Conservation (phyloP, 2,888 invertebrate genomes). For the Cerceris ruficornis region DNA sequence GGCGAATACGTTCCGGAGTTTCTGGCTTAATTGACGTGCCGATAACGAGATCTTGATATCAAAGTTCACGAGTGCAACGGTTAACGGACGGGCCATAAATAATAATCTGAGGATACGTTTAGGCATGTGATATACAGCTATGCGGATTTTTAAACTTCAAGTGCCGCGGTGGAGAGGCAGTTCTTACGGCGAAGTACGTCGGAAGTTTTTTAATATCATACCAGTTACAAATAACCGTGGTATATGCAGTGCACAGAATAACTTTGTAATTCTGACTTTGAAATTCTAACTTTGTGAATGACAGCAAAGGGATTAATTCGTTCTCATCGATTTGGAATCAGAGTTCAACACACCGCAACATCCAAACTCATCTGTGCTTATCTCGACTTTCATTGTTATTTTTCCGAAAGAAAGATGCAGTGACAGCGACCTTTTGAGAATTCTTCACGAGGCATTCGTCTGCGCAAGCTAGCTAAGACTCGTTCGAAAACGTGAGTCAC, state of each 20-base stretch:
- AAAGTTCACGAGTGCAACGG: neutral
- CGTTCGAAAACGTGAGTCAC: no score
- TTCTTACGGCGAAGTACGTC: neutral
- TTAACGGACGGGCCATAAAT: slow-evolving; percentile 23
- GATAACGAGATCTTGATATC: neutral
- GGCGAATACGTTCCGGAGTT: no score
- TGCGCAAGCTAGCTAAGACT: no score
- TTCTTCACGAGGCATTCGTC: no score
- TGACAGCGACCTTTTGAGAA: no score
- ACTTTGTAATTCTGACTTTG: neutral
- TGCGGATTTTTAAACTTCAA: slow-evolving; percentile 19
- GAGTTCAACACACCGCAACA: no score
- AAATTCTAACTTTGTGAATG: neutral
- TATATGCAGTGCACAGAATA: neutral
- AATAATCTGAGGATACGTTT: slow-evolving; percentile 35
- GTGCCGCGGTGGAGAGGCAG: neutral
- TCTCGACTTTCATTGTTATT: no score
- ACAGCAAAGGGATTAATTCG: no score
- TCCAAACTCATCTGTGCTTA: no score
- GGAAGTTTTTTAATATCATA: slow-evolving; percentile 49
- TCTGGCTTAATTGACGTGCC: neutral
- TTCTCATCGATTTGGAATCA: no score
- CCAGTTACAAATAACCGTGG: slow-evolving; percentile 8
- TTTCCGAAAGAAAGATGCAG: no score
- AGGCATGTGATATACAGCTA: slow-evolving; percentile 18